Conservation (phyloP, 64 coral and sea anemone genomes). For the Platygyra sinensis region DNA sequence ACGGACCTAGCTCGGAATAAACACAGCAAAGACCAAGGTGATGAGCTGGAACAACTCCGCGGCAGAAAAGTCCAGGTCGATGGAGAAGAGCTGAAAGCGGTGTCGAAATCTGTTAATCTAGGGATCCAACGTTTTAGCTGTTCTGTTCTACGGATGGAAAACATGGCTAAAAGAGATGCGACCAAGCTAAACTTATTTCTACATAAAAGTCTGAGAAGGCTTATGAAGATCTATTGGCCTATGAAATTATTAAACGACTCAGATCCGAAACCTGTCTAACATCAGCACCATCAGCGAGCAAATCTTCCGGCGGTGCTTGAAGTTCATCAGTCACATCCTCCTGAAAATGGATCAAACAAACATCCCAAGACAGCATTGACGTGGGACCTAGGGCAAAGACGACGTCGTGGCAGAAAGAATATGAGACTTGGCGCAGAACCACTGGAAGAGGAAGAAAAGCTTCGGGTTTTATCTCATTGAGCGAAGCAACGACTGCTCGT, state of each 20-base stretch:
- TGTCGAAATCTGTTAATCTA: conserved; percentile 8
- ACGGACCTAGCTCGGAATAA: background rate
- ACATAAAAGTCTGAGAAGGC: no score
- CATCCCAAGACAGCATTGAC: no score
- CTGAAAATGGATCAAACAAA: background rate
- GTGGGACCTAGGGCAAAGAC: background rate
- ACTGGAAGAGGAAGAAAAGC: background rate
- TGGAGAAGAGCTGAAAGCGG: background rate
- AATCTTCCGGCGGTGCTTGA: conserved; percentile 3
- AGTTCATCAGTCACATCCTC: background rate
- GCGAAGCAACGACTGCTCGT: no score
- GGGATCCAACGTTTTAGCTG: background rate
- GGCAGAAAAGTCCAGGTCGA: conserved; percentile 3
- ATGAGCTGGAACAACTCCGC: conserved; percentile 15
- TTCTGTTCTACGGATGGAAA: background rate
- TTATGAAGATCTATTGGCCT: no score
- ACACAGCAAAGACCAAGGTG: conserved; percentile 16
- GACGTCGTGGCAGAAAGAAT: background rate
- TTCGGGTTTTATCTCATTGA: background rate
- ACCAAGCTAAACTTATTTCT: no score
- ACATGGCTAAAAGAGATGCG: no score
- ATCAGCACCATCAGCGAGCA: no score
- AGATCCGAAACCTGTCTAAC: background rate
- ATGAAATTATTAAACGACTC: no score
- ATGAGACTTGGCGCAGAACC: background rate